Evolutionary conservation across 2,113 vertebrate genomes (phyloP), one percentile per base, ranked within the genome.

Genomic region (Cygnus buccinator): DNA sequence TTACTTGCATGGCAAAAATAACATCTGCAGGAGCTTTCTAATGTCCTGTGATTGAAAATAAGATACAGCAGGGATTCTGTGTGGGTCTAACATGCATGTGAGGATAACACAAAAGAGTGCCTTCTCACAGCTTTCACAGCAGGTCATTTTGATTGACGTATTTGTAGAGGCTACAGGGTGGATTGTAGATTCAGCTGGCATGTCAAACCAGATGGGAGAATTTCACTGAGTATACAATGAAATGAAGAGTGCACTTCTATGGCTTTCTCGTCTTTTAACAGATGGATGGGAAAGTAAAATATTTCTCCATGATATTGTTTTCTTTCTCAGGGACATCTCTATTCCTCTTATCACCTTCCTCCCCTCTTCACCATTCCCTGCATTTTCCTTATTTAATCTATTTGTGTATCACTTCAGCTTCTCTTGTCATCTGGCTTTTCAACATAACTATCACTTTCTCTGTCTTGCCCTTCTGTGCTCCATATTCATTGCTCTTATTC

Each of bases 101-200:
- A 96, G 82, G 87, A 87, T 89, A 97, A 74, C 59, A 96, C 82
- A 96, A 95, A 97, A 88, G 89, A 94, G 84, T 63, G 90, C 83
- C 94, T 92, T 93, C 94, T 95, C 87, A 82, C 83, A 94, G 95
- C 63, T 87, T 97, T 98, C 97, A 95, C 97, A 98, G 97, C 93
- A 94, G 97, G 96, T 95, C 94, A 80, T 89, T 96, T 89, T 97
- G 97, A 98, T 97, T 97, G 98, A 95, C 97, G 46, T 96, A 90
- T 96, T 84, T 77, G 80, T 89, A 84, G 88, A 97, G 90, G 82
- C 90, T 97, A 94, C 67, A 86, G 96, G 66, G 90, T 92, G 89
- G 86, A 81, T 97, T 95, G 94, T 96, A 97, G 95, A 94, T 97
- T 98, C 97, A 98, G 97, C 97, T 98, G 97, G 96, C 89, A 75